phyloP scores from a whole-genome alignment of 2,113 vertebrate genomes.

The Zootoca vivipara region DNA sequence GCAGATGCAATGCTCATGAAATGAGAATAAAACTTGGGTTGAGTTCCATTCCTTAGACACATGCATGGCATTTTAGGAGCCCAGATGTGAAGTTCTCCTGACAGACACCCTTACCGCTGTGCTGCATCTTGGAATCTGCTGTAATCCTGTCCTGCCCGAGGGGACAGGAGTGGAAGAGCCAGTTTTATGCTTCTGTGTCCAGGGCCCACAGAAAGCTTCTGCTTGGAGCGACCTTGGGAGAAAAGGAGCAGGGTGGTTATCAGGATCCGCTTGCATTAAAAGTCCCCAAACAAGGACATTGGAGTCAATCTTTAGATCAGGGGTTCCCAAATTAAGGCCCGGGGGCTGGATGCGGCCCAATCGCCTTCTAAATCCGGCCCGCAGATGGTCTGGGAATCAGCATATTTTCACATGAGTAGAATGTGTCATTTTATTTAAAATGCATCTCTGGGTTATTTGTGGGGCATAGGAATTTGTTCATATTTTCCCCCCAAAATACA shows the following conservation, averaged over 20 bases:
- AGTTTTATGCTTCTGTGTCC: conserved; percentile 7
- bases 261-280: not conserved
- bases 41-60: not conserved
- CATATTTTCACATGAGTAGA: too few species aligned
- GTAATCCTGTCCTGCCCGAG: not conserved
- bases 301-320: too few species aligned
- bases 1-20: not conserved
- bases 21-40: not conserved
- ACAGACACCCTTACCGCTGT: conserved; percentile 47
- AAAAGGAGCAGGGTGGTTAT: not conserved
- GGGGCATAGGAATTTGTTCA: too few species aligned
- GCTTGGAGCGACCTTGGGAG: conserved; percentile 29
- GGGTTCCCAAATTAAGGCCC: too few species aligned
- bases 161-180: not conserved
- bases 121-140: not conserved
- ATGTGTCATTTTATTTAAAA: too few species aligned
- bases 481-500: too few species aligned
- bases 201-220: conserved; percentile 1
- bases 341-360: too few species aligned
- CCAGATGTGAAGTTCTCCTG: not conserved
- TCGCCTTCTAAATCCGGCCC: too few species aligned
- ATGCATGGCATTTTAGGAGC: not conserved
- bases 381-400: too few species aligned
- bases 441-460: too few species aligned
- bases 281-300: not conserved